phyloP scores from a whole-genome alignment of 2,888 invertebrate species.

The Aleiodes leptofemur region DNA sequence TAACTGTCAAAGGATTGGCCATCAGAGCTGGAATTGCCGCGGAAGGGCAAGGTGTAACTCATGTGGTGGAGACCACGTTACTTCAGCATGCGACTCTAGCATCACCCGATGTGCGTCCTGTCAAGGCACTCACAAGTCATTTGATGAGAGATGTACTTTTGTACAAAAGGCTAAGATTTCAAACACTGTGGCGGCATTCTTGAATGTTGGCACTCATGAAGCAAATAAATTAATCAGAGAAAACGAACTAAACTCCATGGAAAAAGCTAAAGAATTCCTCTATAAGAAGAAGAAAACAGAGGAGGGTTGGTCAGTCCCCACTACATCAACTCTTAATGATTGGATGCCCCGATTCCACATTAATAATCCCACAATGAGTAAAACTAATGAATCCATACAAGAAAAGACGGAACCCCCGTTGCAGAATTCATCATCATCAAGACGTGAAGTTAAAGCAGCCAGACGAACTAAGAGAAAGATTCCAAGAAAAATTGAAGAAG shows the following conservation, averaged over 20 bases:
- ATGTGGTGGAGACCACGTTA: neutral
- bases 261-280: neutral
- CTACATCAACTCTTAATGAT: too few relatives aligned
- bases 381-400: neutral
- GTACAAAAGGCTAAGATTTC: neutral
- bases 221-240: neutral
- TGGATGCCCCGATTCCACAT: too few relatives aligned
- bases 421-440: too few relatives aligned
- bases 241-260: neutral
- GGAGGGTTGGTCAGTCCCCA: neutral
- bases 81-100: neutral
- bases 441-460: too few relatives aligned
- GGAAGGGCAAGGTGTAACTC: neutral
- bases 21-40: too few relatives aligned
- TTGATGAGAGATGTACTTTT: neutral
- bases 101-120: neutral
- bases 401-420: too few relatives aligned
- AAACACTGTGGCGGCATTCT: neutral
- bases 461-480: too few relatives aligned
- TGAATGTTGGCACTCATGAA: neutral
- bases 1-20: conserved; percentile 1
- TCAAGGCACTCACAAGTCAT: neutral
- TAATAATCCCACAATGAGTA: too few relatives aligned
- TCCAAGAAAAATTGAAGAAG: too few relatives aligned
- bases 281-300: neutral